A percentile compares a stretch with the other conserved stretches of the same genome.
Conservation (phyloP, 2,113 vertebrate genomes). For the Dryoscopus gambensis region DNA sequence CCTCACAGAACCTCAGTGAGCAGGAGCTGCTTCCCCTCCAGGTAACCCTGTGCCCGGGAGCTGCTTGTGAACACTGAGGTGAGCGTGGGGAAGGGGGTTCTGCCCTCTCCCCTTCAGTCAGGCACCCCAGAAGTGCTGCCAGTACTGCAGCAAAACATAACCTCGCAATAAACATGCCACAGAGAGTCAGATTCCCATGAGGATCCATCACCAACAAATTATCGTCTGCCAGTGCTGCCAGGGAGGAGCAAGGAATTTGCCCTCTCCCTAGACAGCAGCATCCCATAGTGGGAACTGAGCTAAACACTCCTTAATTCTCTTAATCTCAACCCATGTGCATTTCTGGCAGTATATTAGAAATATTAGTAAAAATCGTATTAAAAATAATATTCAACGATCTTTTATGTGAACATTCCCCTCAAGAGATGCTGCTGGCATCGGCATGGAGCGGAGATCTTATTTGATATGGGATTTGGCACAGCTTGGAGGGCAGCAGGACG, state of each 20-base stretch:
- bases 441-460: background rate
- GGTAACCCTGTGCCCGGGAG: fast-evolving
- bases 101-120: background rate
- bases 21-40: background rate
- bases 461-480: background rate
- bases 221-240: background rate
- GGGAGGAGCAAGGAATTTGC: background rate
- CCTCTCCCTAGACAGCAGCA: background rate
- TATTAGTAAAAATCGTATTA: background rate
- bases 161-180: background rate
- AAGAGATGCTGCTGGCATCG: background rate
- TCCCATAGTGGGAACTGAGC: background rate
- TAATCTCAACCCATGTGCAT: background rate
- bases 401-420: background rate
- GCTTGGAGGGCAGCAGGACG: background rate
- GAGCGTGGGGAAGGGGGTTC: background rate
- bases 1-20: background rate
- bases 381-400: background rate
- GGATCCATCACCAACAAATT: background rate
- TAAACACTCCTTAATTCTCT: background rate
- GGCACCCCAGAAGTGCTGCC: background rate
- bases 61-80: background rate
- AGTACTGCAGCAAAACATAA: background rate
- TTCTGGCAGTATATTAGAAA: background rate
- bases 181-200: background rate